phyloP scores from a whole-genome alignment of 2,888 invertebrate genomes.

The Isotomurus palustris region DNA sequence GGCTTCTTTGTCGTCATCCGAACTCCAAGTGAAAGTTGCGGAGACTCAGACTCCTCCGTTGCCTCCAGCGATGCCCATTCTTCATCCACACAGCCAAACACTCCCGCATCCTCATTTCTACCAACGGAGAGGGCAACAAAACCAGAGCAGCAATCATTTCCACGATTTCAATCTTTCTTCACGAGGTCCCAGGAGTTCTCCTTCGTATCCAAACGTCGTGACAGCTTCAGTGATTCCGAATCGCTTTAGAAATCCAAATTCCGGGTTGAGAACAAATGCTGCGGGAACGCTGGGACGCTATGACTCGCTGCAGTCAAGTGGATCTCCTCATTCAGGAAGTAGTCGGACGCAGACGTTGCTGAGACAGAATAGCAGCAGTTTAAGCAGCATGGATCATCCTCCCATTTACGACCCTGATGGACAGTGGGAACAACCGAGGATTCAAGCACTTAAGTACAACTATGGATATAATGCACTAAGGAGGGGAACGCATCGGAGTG shows the following conservation, averaged over 20 bases:
- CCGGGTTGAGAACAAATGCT: background rate
- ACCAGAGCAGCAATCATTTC: background rate
- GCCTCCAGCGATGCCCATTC: background rate
- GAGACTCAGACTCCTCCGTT: background rate
- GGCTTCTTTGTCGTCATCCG: background rate
- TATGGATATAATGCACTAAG: constrained; percentile 14
- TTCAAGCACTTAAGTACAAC: constrained; percentile 30
- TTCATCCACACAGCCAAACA: constrained; percentile 20
- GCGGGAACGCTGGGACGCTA: constrained; percentile 3
- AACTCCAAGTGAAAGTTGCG: no score
- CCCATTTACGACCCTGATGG: constrained; percentile 14
- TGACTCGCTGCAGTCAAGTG: background rate
- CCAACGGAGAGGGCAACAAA: background rate
- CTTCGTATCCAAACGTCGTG: background rate
- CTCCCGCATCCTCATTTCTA: constrained; percentile 25
- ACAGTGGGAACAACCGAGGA: constrained; percentile 31
- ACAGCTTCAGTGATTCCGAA: constrained; percentile 5
- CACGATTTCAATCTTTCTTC: no score
- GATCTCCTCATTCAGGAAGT: background rate
- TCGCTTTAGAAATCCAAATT: constrained; percentile 5
- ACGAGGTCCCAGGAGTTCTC: constrained; percentile 3
- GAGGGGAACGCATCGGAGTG: constrained; percentile 9
- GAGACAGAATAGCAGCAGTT: constrained; percentile 5
- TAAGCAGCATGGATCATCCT: constrained; percentile 7
- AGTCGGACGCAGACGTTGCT: constrained; percentile 3